These are phyloP conservation scores for Aplocera efformata DNA, from an alignment of 2,888 invertebrate species.

Conservation along the genomic window DNA sequence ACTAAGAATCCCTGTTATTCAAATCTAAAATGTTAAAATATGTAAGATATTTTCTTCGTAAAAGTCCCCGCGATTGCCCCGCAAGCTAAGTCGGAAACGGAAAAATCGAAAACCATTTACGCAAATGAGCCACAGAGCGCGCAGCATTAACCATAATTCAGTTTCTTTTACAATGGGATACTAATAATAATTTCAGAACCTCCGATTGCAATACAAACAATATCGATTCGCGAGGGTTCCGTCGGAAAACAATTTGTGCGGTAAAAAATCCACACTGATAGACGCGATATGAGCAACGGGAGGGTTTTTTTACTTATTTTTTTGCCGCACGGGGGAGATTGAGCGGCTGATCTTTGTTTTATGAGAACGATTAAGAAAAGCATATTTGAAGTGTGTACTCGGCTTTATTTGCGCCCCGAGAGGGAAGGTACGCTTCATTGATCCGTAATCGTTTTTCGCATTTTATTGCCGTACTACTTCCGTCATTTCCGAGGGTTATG, in stretches of 20 bases:
- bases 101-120: conserved; percentile 39
- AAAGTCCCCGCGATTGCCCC: not conserved
- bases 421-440: conserved; percentile 77
- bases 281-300: conserved; percentile 72
- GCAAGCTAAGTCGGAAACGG: conserved; percentile 1
- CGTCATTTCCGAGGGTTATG: conserved; percentile 58
- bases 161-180: conserved; percentile 54
- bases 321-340: conserved; percentile 63
- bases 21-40: too few species aligned
- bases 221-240: conserved; percentile 62
- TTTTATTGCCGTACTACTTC: conserved; percentile 64
- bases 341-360: conserved; percentile 77
- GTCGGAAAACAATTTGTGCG: conserved; percentile 64
- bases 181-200: conserved; percentile 58
- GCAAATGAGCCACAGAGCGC: conserved; percentile 44
- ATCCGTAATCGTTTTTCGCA: conserved; percentile 78
- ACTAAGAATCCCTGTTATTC: too few species aligned
- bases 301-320: conserved; percentile 60
- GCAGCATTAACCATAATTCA: conserved; percentile 47
- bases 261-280: conserved; percentile 66
- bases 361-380: conserved; percentile 81
- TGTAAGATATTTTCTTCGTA: too few species aligned
- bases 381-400: conserved; percentile 80
- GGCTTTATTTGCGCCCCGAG: conserved; percentile 75
- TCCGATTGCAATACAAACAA: conserved; percentile 59